Conservation (phyloP, 2,888 invertebrate species). For the Pegoplata infirma region DNA sequence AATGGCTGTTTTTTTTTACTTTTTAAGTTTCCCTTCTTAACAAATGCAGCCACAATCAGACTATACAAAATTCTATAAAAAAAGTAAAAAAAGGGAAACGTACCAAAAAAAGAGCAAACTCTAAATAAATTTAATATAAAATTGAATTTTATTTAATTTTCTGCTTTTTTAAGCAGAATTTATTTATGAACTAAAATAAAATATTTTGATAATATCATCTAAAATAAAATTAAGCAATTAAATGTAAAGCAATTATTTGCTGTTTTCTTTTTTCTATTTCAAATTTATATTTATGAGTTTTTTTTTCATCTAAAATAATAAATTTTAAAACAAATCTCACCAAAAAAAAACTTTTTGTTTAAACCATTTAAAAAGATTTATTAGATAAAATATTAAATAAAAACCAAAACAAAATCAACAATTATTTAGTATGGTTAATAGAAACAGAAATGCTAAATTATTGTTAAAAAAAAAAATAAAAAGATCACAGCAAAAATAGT, state of each 20-base stretch:
- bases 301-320: background rate
- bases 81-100: too few species aligned
- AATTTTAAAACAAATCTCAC: constrained; percentile 3
- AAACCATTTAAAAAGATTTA: background rate
- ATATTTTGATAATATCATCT: background rate
- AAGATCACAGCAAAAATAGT: background rate
- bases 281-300: background rate
- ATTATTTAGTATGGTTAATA: background rate
- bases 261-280: background rate
- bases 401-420: background rate
- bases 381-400: background rate
- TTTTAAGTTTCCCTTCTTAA: too few species aligned
- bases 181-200: background rate
- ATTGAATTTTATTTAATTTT: too few species aligned
- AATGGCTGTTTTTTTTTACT: too few species aligned
- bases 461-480: background rate
- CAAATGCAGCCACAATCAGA: too few species aligned
- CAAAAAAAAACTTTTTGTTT: background rate
- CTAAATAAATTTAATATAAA: too few species aligned
- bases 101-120: too few species aligned
- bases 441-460: background rate
- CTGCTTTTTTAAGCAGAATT: background rate
- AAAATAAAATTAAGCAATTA: constrained; percentile 10
- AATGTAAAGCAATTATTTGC: background rate
- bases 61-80: too few species aligned